Evolutionary conservation across 2,113 vertebrate genomes (phyloP).

Genomic region (Anarrhichthys ocellatus): DNA sequence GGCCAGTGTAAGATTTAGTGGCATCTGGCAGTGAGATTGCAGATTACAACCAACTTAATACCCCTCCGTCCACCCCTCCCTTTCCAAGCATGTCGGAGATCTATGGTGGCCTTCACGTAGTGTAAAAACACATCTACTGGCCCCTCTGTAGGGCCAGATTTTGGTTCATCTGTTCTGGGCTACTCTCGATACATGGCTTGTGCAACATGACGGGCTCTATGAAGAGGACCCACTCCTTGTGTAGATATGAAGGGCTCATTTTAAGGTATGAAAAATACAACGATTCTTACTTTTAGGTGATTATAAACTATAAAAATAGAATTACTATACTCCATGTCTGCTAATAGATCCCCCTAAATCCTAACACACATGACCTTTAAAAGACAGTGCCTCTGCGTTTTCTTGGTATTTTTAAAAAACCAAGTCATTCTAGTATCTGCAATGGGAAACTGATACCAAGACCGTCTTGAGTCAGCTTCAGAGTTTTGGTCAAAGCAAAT

Average conservation of each 20-base stretch:
- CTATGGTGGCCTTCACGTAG: neutral
- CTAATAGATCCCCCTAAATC: neutral
- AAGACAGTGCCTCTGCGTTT: neutral
- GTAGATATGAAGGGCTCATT: neutral
- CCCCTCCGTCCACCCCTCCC: neutral
- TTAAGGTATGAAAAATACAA: neutral
- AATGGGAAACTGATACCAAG: conserved; percentile 15
- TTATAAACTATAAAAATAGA: neutral
- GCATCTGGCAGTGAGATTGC: neutral
- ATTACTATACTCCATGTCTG: neutral
- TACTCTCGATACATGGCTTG: neutral
- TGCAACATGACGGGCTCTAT: neutral
- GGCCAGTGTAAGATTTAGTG: too few relatives aligned
- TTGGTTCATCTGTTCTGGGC: neutral
- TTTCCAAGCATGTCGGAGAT: neutral
- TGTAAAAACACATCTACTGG: neutral
- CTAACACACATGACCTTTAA: neutral
- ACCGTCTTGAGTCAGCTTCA: conserved; percentile 15
- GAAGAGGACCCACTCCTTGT: neutral
- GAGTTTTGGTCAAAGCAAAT: conserved; percentile 42
- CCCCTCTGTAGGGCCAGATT: neutral
- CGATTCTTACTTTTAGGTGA: neutral
- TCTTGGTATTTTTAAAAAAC: neutral
- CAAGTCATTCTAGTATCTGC: neutral
- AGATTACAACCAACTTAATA: neutral